Percentiles rank a stretch among this genome's conserved stretches.
Evolutionary conservation across 2,113 vertebrate species (phyloP).

Genomic region (Struthio camelus): DNA sequence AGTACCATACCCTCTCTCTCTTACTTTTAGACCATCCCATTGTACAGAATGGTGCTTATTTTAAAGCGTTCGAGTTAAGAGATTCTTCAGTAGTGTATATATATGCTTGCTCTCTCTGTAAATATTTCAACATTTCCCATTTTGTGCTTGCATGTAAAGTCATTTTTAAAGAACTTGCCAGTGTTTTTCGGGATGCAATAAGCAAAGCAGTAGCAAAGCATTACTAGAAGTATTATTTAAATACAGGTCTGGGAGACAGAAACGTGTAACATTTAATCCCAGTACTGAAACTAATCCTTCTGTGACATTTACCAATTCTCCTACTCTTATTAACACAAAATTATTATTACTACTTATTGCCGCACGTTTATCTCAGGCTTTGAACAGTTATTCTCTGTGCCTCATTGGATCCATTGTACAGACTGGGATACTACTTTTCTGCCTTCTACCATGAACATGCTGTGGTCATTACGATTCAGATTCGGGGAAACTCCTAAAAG

Average conservation of each 20-base stretch:
- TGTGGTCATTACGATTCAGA: neutral
- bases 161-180: neutral
- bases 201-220: neutral
- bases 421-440: neutral
- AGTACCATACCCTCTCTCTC: neutral
- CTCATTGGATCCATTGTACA: neutral
- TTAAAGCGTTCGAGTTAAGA: conserved; percentile 4
- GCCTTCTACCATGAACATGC: neutral
- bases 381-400: neutral
- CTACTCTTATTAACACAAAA: conserved; percentile 23
- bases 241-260: neutral
- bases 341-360: neutral
- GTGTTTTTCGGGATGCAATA: neutral
- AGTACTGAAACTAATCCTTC: conserved; percentile 19
- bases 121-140: conserved; percentile 19
- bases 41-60: neutral
- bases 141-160: neutral
- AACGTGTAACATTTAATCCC: neutral
- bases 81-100: neutral
- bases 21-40: neutral
- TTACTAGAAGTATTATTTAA: neutral
- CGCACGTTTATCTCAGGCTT: neutral
- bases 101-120: neutral
- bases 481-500: neutral
- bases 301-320: neutral